A percentile compares a stretch with the other conserved stretches of the same genome.
phyloP scores from a whole-genome alignment of 2,888 invertebrate genomes.

The Ptychoptera albimana region DNA sequence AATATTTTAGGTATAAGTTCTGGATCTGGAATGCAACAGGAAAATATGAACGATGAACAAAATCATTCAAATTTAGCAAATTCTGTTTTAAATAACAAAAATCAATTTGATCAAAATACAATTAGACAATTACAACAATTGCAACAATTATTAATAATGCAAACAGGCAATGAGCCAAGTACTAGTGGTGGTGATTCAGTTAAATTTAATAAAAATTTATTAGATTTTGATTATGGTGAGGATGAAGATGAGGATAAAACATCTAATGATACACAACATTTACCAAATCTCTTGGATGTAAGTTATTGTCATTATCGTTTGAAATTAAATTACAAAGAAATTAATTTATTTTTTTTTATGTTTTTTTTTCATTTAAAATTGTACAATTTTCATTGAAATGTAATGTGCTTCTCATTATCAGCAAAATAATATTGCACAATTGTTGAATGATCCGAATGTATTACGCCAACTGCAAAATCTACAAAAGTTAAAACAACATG shows the following conservation, averaged over 20 bases:
- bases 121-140: constrained; percentile 42
- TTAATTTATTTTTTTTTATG: constrained; percentile 6
- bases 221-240: constrained; percentile 86
- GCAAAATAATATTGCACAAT: constrained; percentile 26
- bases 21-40: too few species aligned
- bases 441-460: constrained; percentile 70
- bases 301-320: constrained; percentile 7
- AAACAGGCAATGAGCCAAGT: constrained; percentile 12
- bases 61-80: too few species aligned
- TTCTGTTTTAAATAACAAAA: background rate
- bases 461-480: constrained; percentile 76
- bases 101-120: constrained; percentile 17
- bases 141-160: constrained; percentile 38
- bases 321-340: constrained; percentile 2
- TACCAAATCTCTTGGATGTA: constrained; percentile 15
- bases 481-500: constrained; percentile 37
- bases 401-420: background rate
- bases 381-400: background rate
- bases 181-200: constrained; percentile 25
- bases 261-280: constrained; percentile 15
- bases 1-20: too few species aligned
- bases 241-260: constrained; percentile 56
- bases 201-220: constrained; percentile 68
- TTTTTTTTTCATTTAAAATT: constrained; percentile 2
- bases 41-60: too few species aligned